Conservation (phyloP, 2,113 vertebrate genomes). For the Hippocampus guttulatus region DNA sequence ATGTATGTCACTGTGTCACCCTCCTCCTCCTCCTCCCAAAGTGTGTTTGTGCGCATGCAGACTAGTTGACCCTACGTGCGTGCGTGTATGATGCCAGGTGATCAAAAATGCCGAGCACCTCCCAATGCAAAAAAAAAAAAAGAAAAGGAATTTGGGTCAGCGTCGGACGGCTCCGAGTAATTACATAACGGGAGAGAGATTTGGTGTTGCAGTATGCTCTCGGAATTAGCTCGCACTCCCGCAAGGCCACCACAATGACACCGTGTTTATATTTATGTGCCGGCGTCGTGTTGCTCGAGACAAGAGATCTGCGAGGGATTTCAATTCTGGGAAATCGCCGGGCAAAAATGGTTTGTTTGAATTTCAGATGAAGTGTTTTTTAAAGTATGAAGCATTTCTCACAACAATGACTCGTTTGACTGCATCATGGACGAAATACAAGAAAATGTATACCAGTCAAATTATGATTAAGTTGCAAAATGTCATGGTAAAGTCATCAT, state of each 20-base stretch:
- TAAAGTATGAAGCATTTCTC: background rate
- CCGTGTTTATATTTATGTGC: constrained; percentile 2
- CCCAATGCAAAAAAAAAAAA: constrained; percentile 18
- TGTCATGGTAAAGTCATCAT: background rate
- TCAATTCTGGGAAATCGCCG: background rate
- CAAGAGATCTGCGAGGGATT: background rate
- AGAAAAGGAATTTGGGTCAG: constrained; percentile 54
- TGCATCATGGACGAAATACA: too few relatives aligned
- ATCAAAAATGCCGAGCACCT: constrained; percentile 20
- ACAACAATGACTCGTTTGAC: background rate
- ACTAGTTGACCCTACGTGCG: constrained; percentile 17
- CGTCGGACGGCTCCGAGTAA: constrained; percentile 46
- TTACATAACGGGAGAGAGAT: constrained; percentile 56
- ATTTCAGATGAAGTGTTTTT: background rate
- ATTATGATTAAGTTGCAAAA: background rate
- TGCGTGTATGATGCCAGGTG: constrained; percentile 34
- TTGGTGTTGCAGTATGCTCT: constrained; percentile 51
- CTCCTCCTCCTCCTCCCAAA: background rate
- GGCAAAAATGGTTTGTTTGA: background rate
- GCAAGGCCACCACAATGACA: constrained; percentile 16
- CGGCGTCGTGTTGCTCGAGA: background rate
- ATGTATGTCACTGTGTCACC: constrained; percentile 17
- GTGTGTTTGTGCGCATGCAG: background rate
- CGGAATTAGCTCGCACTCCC: constrained; percentile 45
- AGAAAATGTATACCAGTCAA: background rate